Conservation (phyloP, 1,140 invertebrate genomes). For the Oncopodura yosiiana region DNA sequence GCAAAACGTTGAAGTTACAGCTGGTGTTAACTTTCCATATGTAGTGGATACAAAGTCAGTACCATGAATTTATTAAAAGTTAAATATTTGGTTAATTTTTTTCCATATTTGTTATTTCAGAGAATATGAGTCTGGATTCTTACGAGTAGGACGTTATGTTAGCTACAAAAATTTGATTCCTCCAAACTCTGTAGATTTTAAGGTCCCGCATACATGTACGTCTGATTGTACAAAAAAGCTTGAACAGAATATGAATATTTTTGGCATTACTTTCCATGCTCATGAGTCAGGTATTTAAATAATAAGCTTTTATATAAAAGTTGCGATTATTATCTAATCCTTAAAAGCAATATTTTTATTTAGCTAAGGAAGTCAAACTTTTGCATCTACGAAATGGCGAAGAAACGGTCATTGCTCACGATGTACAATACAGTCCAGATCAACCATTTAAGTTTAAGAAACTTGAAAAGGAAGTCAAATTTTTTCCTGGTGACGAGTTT, state of each 20-base stretch:
- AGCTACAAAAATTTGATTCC: neutral
- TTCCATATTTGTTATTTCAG: too few relatives aligned
- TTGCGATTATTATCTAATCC: neutral
- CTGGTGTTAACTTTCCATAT: too few relatives aligned
- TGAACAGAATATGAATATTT: neutral
- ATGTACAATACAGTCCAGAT: neutral
- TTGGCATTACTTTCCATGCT: constrained; percentile 1
- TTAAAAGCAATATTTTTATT: neutral
- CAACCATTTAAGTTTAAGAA: constrained; percentile 5
- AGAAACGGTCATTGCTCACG: neutral
- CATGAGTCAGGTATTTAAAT: neutral
- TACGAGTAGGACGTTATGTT: too few relatives aligned
- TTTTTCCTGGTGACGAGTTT: neutral
- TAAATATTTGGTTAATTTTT: too few relatives aligned
- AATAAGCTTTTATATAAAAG: neutral
- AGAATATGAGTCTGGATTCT: too few relatives aligned
- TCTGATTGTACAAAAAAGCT: neutral
- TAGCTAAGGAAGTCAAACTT: neutral
- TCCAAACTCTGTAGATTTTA: neutral
- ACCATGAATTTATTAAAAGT: too few relatives aligned
- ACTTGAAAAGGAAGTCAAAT: neutral
- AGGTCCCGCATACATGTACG: neutral
- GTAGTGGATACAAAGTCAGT: too few relatives aligned
- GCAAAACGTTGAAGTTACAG: too few relatives aligned
- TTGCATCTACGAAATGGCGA: neutral